A percentile compares a stretch with the other conserved stretches of the same genome.
Conservation (phyloP, 1,140 invertebrate genomes). For the Meloidogyne chitwoodi region DNA sequence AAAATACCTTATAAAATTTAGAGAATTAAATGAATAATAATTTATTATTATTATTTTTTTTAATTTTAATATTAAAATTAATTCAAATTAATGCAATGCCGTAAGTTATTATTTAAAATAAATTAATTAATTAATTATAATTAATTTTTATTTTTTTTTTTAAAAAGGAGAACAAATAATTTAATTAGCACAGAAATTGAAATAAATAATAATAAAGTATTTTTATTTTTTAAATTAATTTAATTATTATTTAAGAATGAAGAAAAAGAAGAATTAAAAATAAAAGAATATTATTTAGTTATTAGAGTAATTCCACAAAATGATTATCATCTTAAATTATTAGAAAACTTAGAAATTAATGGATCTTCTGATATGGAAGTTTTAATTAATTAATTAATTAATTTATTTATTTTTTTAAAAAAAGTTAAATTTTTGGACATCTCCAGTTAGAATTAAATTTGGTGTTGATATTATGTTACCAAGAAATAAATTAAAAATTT, state of each 20-base stretch:
- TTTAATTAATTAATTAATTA: neutral
- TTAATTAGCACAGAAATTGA: neutral
- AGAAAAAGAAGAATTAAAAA: neutral
- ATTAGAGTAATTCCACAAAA: conserved; percentile 32
- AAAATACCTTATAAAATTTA: no score
- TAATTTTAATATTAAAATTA: neutral
- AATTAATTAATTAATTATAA: neutral
- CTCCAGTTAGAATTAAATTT: conserved; percentile 32
- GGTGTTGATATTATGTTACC: conserved; percentile 46
- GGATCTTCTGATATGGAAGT: conserved; percentile 20
- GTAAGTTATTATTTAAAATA: neutral
- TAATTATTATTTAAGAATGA: no score
- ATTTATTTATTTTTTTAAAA: neutral
- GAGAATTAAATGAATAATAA: neutral
- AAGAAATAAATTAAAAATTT: conserved; percentile 16
- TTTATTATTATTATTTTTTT: neutral
- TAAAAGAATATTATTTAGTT: conserved; percentile 20
- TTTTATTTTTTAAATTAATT: no score
- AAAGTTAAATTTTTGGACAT: conserved; percentile 54
- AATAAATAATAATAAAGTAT: neutral
- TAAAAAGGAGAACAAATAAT: neutral
- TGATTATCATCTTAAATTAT: conserved; percentile 21
- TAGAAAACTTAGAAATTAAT: conserved; percentile 33
- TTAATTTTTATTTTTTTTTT: no score
- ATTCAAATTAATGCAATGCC: neutral